Base-by-base conservation (phyloP, 2,797 vertebrate species). In the Echeneis naucrates region DNA sequence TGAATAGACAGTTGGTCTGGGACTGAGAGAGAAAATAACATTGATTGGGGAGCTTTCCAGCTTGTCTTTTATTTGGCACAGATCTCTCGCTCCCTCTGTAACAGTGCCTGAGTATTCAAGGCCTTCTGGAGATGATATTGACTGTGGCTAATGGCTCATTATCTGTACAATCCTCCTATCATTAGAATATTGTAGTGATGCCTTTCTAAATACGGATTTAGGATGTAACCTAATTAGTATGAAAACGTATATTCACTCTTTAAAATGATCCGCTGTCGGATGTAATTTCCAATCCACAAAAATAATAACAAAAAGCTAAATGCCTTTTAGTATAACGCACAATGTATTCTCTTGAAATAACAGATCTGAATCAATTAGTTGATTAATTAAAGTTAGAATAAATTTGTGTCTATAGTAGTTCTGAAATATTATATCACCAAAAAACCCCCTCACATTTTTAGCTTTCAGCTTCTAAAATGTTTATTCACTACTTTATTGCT, bases 1-100 rank as follows among this genome's bases (percentile, higher is more conserved):
- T 92, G 91, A 93, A 91, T 84, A 90, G 90, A 91, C 92, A 92
- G 93, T 93, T 94, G 93, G 92, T 92, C 87, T 89, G 92, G 91
- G 91, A 92, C 81, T 72, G 78, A 82, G 87, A 88, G 88, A 88
- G 89, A 89, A 89, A 92, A 92, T 87, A 87, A 90, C 88, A 92
- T 91, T 80, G 92, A 92, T 93, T 90, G 92, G 94, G 92, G 87
- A 91, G 88, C 80, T 75, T 87, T 93, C 92, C 93, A 94, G 90
- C 87, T 86, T 92, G 85, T 92, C 84, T 91, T 92, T 89, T 87
- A 84, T 87, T 92, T 94, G 93, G 94, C 93, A 93, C 86, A 55
- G 80, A 83, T 87, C 75, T 86, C 75, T 80, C 62, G 64, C 77
- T 89, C 84, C 72, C 83, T 92, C 89, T 90, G 83, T 86, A 89